phyloP scores from a whole-genome alignment of 2,797 vertebrate genomes.

The Myotis myotis region DNA sequence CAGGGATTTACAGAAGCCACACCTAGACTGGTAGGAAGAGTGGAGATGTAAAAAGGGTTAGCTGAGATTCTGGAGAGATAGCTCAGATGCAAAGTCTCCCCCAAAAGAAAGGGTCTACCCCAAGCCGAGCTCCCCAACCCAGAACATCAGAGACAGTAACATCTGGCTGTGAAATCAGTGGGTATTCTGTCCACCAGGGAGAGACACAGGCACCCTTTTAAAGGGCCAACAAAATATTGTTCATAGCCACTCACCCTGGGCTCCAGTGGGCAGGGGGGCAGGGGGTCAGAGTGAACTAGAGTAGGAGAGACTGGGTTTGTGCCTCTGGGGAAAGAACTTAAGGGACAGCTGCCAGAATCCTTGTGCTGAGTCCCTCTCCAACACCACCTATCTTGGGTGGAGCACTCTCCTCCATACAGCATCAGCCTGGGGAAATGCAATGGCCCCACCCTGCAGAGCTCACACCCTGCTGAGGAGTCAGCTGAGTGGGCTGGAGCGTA shows the following conservation, averaged over 20 bases:
- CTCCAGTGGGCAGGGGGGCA: neutral
- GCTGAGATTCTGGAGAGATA: neutral
- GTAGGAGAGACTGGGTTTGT: neutral
- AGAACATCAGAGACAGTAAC: neutral
- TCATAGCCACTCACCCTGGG: neutral
- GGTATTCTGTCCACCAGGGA: neutral
- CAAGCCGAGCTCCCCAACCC: neutral
- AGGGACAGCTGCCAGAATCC: neutral
- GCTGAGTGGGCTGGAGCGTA: neutral
- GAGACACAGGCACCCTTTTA: neutral
- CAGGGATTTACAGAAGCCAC: neutral
- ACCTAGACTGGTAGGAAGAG: neutral
- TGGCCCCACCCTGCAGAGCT: neutral
- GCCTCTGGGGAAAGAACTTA: neutral
- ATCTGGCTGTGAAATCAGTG: neutral
- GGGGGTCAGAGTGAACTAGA: neutral
- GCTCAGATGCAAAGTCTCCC: neutral
- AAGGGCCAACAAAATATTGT: neutral
- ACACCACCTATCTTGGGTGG: neutral
- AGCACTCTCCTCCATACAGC: neutral
- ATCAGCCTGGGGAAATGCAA: neutral
- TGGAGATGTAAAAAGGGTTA: neutral
- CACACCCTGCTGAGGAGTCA: neutral
- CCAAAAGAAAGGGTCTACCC: neutral
- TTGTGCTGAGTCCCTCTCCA: neutral